phyloP scores from a whole-genome alignment of 2,113 vertebrate genomes.

The Prolemur simus region DNA sequence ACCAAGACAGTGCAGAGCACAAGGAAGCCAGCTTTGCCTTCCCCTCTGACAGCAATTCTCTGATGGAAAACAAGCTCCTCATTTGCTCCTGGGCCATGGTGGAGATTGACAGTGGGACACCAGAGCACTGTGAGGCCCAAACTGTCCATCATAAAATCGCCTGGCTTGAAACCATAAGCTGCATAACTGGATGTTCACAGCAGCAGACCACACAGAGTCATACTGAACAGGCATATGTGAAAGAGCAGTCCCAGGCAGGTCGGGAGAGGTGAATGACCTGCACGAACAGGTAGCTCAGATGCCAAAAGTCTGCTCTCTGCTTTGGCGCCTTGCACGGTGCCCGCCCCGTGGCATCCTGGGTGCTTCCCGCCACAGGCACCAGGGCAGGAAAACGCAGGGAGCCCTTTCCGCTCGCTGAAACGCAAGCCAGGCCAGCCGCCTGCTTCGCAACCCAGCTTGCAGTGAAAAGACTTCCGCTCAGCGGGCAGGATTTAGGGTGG shows the following conservation, averaged over 20 bases:
- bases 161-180: background rate
- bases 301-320: fast-evolving
- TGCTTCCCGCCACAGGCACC: fast-evolving
- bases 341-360: fast-evolving
- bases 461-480: background rate
- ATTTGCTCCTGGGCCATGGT: background rate
- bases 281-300: background rate
- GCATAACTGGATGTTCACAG: background rate
- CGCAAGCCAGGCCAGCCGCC: background rate
- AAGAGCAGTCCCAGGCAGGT: background rate
- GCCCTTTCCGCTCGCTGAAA: fast-evolving
- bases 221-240: background rate
- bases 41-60: background rate
- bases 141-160: background rate
- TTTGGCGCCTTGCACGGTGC: fast-evolving
- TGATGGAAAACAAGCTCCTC: background rate
- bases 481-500: background rate
- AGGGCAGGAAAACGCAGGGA: fast-evolving
- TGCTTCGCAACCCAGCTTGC: too few relatives aligned
- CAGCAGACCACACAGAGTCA: too few relatives aligned
- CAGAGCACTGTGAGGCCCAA: background rate
- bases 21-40: background rate
- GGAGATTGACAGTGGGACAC: background rate
- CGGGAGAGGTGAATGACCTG: background rate
- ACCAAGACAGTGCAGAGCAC: background rate